Base-by-base conservation (phyloP, 2,888 invertebrate genomes). In the Macrosiphum euphorbiae region DNA sequence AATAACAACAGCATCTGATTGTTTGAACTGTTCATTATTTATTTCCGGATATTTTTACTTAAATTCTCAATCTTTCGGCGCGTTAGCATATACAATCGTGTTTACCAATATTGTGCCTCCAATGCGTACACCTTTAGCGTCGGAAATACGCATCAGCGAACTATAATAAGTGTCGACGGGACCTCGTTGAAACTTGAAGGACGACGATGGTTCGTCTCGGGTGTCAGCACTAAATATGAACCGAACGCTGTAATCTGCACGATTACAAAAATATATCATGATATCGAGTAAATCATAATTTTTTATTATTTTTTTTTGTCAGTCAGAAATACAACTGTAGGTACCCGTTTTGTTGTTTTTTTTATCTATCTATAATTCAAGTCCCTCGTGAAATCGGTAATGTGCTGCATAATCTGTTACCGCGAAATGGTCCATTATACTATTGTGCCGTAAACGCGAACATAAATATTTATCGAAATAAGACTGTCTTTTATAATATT, bases 401-500 rank as follows among this genome's bases (percentile, higher is more conserved):
- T 78, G 78, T 78, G 78, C 35, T 78, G 78, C 78, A 78, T 3
- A 78, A 78, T 78, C 35, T 78, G 78, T 78, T 78, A 78, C 78
- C 78, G 8, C 35, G 35, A 78, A 91, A 52, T 35, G 78, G 20
- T 8, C 78, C 35, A 78, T 78, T 58, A 52, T 78, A 78, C 35
- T 78, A 78, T 78, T 78, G 78, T 78, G 20, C 78, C 78, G 78
- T 35, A 78, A 78, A 78, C 78, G 35, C 35, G 35, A 41, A 7
- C 78, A 78, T 78, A 24, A 35, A 55, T 78, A 78, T 35, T 78
- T 35, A 78, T 78, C 20, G 20, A 78, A 78, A 58, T 26, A 58
- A 58, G 26, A 58, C 58, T 26, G 35, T 78, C 35, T 78, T 41
- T 58, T 26, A 7, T 35, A 55, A 55, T 20, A 35, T 78, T 78